Base-by-base conservation (phyloP, 2,113 vertebrate species). In the Hippocampus barbouri region DNA sequence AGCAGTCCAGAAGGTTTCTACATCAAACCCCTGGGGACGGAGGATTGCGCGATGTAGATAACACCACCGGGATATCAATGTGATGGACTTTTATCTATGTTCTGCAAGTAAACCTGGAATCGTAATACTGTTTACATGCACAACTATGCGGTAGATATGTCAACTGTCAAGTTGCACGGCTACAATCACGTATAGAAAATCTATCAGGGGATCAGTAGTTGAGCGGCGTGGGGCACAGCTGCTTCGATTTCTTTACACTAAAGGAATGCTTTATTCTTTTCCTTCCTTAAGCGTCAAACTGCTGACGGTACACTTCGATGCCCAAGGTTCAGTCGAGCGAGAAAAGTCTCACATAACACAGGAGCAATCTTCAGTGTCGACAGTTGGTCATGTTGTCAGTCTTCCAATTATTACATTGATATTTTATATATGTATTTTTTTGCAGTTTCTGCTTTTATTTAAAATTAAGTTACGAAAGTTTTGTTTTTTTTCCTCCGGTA, bases 181-280 rank as follows among this genome's bases (percentile, higher is more conserved):
- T 63, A 62, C 65, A 30, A 56, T 0, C 74, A 34, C 71, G 74
- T 65, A 68, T 1, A 72, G 47, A 70, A 69, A 82, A 86, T 86
- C 79, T 74, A 82, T 85, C 66, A 60, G 69, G 74, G 76, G 74
- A 79, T 87, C 79, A 84, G 76, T 64, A 69, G 66, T 43, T 74
- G 68, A 74, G 83, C 61, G 54, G 83, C 82, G 86, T 10, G 18
- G 34, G 76, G 72, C 66, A 79, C 77, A 79, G 79, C 21, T 69
- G 53, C 61, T 85, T 77, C 77, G 83, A 88, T 85, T 87, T 76
- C 49, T 25, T 12, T 68, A 67, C 84, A 86, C 82, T 20, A 87
- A 85, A 79, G 66, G 70, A 86, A 71, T 81, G 70, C 66, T 83
- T 76, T 76, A 80, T 67, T 62, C 59, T 77, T 65, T 63, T 66